phyloP scores from a whole-genome alignment of 2,888 invertebrate genomes.

The Acleris emargana region DNA sequence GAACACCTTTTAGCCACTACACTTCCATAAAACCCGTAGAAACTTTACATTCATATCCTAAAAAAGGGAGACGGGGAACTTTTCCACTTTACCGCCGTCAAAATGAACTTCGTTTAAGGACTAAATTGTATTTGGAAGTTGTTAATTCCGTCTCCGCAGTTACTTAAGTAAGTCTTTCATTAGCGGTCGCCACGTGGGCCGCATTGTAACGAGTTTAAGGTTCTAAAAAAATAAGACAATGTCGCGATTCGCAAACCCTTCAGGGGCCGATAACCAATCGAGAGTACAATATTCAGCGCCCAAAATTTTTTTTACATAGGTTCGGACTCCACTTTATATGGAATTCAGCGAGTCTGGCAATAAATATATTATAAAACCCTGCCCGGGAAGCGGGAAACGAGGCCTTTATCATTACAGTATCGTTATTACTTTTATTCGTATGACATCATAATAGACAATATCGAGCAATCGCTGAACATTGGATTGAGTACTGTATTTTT shows the following conservation, averaged over 20 bases:
- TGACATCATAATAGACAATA: constrained; percentile 28
- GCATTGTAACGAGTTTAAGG: constrained; percentile 72
- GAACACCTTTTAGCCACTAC: constrained; percentile 55
- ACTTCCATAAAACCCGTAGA: constrained; percentile 63
- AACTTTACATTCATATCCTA: constrained; percentile 64
- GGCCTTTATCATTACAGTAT: constrained; percentile 19
- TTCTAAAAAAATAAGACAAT: constrained; percentile 66
- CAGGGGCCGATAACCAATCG: constrained; percentile 60
- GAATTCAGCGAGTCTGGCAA: constrained; percentile 8
- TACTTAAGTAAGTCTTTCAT: constrained; percentile 81
- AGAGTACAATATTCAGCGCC: background rate
- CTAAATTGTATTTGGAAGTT: constrained; percentile 80
- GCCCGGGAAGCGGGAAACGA: constrained; percentile 8
- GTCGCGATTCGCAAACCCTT: constrained; percentile 57
- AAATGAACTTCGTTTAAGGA: constrained; percentile 76
- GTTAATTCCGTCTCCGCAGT: constrained; percentile 76
- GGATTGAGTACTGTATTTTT: no score
- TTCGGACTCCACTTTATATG: no score
- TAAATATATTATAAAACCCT: background rate
- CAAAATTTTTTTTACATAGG: no score
- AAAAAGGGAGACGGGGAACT: constrained; percentile 67
- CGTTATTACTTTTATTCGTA: constrained; percentile 18
- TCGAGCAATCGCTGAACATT: background rate
- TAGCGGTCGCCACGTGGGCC: constrained; percentile 75
- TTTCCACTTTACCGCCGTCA: constrained; percentile 77